Evolutionary conservation across 2,888 invertebrate genomes (phyloP).

Genomic region (Cheilosia pagana): DNA sequence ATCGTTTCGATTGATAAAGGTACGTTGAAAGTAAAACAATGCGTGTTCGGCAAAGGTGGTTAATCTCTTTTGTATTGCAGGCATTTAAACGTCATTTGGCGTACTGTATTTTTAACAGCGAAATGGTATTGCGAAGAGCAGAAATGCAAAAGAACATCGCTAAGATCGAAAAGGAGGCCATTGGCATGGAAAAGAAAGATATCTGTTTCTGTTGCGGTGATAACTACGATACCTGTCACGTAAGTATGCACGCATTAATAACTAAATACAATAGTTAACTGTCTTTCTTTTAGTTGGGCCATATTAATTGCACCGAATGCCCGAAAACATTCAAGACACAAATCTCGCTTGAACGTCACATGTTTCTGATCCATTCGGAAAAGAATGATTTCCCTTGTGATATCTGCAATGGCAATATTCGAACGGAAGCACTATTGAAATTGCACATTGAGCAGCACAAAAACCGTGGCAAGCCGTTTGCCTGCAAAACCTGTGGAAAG

Average conservation of each 20-base stretch:
- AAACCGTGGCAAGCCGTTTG: conserved; percentile 86
- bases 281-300: conserved; percentile 80
- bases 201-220: conserved; percentile 83
- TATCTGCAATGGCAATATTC: conserved; percentile 88
- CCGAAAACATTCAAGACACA: conserved; percentile 89
- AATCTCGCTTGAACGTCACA: conserved; percentile 87
- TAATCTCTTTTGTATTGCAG: conserved; percentile 65
- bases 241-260: conserved; percentile 71
- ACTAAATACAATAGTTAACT: neutral
- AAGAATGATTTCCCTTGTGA: conserved; percentile 86
- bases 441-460: conserved; percentile 88
- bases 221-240: conserved; percentile 82
- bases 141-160: conserved; percentile 81
- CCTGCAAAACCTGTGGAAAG: conserved; percentile 88
- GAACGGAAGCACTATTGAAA: conserved; percentile 86
- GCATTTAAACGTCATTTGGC: conserved; percentile 81
- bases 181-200: conserved; percentile 81
- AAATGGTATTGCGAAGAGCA: conserved; percentile 79
- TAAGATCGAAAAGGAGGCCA: conserved; percentile 81
- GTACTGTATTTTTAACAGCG: conserved; percentile 81
- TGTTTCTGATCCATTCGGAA: conserved; percentile 88
- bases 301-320: conserved; percentile 86
- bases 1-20: conserved; percentile 80
- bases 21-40: conserved; percentile 27
- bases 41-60: too few species aligned